Percentiles rank a stretch among this genome's conserved stretches.
Evolutionary conservation across 2,113 vertebrate genomes (phyloP).

Genomic region (Carettochelys insculpta): DNA sequence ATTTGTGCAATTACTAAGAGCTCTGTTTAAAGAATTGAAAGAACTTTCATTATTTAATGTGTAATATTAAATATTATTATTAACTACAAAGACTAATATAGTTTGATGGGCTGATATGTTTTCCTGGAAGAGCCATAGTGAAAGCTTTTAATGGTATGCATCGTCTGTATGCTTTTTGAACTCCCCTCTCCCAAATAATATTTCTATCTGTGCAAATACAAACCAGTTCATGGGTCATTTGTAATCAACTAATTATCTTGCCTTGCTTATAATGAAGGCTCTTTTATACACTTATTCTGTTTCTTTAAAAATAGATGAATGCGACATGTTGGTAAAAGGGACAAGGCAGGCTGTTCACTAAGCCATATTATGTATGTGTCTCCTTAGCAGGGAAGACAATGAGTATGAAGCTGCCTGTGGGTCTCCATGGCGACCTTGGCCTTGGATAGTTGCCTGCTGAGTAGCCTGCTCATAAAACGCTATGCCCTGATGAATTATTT

Average conservation of each 20-base stretch:
- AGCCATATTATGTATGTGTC: neutral
- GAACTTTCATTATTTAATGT: neutral
- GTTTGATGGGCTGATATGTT: neutral
- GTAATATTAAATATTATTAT: neutral
- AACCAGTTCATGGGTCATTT: constrained; percentile 50
- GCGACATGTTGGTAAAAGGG: constrained; percentile 40
- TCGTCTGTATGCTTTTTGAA: neutral
- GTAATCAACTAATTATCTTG: neutral
- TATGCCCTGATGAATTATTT: constrained; percentile 77
- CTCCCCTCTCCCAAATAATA: constrained; percentile 8
- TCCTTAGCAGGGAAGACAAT: neutral
- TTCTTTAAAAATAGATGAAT: neutral
- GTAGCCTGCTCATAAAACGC: constrained; percentile 58
- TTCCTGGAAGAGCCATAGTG: neutral
- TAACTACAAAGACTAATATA: neutral
- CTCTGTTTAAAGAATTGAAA: neutral
- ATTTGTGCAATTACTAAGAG: constrained; percentile 21
- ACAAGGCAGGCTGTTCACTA: neutral
- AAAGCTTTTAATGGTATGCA: neutral
- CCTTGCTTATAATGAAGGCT: neutral
- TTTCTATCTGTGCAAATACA: constrained; percentile 17
- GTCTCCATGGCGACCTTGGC: constrained; percentile 76
- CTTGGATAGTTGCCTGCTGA: constrained; percentile 71
- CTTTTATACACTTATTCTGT: constrained; percentile 37
- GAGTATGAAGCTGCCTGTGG: constrained; percentile 33